Conservation (phyloP, 92 coral and sea anemone species). For the Paragorgia papillata region DNA sequence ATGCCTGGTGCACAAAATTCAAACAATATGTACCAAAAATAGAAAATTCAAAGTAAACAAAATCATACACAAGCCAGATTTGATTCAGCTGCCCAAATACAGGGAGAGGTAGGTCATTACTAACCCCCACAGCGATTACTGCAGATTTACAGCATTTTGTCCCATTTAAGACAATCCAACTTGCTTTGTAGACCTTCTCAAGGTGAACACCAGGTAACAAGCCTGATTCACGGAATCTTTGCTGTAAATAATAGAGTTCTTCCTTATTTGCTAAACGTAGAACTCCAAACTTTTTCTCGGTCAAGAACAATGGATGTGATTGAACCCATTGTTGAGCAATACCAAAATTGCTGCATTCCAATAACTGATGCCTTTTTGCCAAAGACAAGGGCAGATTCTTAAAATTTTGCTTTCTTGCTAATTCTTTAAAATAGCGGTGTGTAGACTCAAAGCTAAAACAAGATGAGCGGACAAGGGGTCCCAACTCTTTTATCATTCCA, state of each 20-base stretch:
- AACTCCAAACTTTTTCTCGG: background rate
- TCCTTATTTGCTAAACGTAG: background rate
- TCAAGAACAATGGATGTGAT: background rate
- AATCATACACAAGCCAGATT: constrained; percentile 7
- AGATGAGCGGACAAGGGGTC: constrained; percentile 70
- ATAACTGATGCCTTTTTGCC: constrained; percentile 68
- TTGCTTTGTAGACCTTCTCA: background rate
- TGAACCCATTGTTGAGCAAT: background rate
- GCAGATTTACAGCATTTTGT: background rate
- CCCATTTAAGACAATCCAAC: background rate
- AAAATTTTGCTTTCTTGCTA: constrained; percentile 55
- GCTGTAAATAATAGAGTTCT: background rate
- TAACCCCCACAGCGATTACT: background rate
- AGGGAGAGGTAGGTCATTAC: background rate
- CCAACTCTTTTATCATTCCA: constrained; percentile 64
- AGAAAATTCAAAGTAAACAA: no score
- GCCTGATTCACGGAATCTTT: background rate
- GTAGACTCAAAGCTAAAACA: constrained; percentile 72
- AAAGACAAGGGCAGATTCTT: constrained; percentile 68
- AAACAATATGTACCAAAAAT: no score
- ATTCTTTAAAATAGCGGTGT: constrained; percentile 65
- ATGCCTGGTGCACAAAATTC: no score
- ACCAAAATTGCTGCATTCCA: constrained; percentile 20
- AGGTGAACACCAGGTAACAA: background rate
- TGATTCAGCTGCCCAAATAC: constrained; percentile 25